Base-by-base conservation (phyloP, 2,888 invertebrate species). In the Melipona bicolor region DNA sequence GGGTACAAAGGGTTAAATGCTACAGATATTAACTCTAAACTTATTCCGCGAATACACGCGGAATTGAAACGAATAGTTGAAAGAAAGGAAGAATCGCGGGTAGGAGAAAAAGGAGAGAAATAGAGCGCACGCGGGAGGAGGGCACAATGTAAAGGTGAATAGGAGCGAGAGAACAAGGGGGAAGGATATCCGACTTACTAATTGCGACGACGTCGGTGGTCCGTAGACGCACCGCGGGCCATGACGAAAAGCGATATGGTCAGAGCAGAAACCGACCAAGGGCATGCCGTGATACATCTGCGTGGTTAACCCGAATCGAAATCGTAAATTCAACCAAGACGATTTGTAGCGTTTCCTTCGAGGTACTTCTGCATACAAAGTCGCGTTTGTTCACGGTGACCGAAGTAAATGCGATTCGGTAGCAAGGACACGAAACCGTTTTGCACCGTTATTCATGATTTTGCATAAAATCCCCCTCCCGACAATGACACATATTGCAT, bases 201-300 rank as follows among this genome's bases (percentile, higher is more conserved):
- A 93, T 93, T 93, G 93, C 92, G 89, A 88, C 93, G 89, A 92
- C 93, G 91, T 89, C 90, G 93, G 93, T 92, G 93, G 93, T 93
- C 90, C 89, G 86, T 77, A 88, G 87, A 87, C 90, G 87, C 86
- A 88, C 90, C 84, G 87, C 86, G 82, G 88, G 89, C 89, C 89
- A 92, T 92, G 92, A 93, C 91, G 92, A 93, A 92, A 91, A 92
- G 92, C 91, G 90, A 92, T 92, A 92, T 88, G 89, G 91, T 84
- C 90, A 84, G 89, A 74, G 83, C 78, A 80, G 77, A 71, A 81
- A 64, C 73, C 84, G 78, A 64, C 74, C 86, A 79, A 83, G 87
- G 87, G 72, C 77, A 43, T 61, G 36, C 81, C 78, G 77, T 81
- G 87, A 83, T 81, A 84, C 88, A 86, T 89, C 75, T 77, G 77